phyloP scores from a whole-genome alignment of 2,113 vertebrate species.

The Elephas maximus region DNA sequence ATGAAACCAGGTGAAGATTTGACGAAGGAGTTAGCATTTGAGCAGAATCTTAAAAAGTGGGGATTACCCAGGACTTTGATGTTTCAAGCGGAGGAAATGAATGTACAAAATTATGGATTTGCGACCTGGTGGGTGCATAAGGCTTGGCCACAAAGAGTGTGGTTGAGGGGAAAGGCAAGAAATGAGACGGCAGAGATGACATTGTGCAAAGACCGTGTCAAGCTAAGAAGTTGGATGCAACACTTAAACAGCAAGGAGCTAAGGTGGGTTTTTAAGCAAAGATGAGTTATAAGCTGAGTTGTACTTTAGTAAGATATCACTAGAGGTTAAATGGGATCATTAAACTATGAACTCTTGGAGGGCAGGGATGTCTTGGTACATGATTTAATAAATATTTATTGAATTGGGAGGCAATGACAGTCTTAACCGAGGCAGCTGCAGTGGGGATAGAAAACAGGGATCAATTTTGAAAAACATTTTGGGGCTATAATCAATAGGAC shows the following conservation, averaged over 20 bases:
- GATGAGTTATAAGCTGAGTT: not conserved
- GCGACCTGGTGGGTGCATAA: not conserved
- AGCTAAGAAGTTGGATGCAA: not conserved
- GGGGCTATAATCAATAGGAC: not conserved
- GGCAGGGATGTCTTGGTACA: not conserved
- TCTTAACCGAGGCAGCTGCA: not conserved
- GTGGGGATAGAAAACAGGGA: not conserved
- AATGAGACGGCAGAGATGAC: not conserved
- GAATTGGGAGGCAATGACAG: not conserved
- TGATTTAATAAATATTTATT: slow-evolving; percentile 28
- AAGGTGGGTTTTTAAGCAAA: not conserved
- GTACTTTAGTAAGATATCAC: slow-evolving; percentile 10
- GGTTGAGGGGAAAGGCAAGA: not conserved
- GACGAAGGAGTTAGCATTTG: not conserved
- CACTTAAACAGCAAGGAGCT: not conserved
- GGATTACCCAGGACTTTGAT: not conserved
- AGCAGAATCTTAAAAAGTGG: not conserved
- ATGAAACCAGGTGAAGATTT: not conserved
- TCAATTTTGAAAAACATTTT: not conserved
- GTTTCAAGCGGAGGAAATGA: not conserved
- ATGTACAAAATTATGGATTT: not conserved
- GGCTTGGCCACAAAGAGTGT: not conserved
- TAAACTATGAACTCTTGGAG: not conserved
- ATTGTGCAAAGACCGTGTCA: not conserved
- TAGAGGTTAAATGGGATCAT: slow-evolving; percentile 17